These are phyloP conservation scores for Acanthosepion esculentum DNA, from an alignment of 2,888 invertebrate genomes.

Conservation along the genomic window DNA sequence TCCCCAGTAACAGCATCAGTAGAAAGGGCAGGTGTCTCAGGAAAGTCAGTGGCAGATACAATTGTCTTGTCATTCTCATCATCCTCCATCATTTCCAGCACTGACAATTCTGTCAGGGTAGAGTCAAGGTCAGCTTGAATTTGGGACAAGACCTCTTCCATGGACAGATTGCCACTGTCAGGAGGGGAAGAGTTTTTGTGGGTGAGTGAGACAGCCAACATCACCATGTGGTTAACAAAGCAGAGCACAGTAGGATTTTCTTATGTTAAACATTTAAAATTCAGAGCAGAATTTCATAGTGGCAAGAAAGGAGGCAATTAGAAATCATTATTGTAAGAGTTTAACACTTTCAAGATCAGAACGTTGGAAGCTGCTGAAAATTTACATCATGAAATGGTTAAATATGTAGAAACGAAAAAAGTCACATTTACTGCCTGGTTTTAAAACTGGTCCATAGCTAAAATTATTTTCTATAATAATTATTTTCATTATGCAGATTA, in stretches of 20 bases:
- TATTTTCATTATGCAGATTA: not conserved
- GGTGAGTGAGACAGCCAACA: constrained; percentile 33
- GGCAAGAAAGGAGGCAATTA: not conserved
- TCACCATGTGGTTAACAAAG: not conserved
- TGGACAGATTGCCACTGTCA: constrained; percentile 35
- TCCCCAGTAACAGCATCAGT: not conserved
- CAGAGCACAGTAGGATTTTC: not conserved
- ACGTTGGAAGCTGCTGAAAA: not conserved
- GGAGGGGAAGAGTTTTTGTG: constrained; percentile 33
- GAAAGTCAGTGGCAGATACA: not conserved
- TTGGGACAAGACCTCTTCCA: constrained; percentile 44
- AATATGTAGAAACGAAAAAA: not conserved
- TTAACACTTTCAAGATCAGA: not conserved
- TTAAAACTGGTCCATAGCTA: not conserved
- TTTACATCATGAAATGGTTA: not conserved
- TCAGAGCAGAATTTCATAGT: not conserved
- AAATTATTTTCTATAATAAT: too few species aligned
- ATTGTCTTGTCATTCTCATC: constrained; percentile 44
- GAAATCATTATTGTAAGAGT: not conserved
- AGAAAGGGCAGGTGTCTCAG: constrained; percentile 40
- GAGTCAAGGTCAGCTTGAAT: constrained; percentile 43
- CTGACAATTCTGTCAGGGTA: constrained; percentile 33
- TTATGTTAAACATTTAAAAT: not conserved
- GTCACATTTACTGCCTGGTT: not conserved
- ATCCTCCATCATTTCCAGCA: constrained; percentile 43